phyloP scores from a whole-genome alignment of 2,888 invertebrate genomes.

The Nomada ferruginata region DNA sequence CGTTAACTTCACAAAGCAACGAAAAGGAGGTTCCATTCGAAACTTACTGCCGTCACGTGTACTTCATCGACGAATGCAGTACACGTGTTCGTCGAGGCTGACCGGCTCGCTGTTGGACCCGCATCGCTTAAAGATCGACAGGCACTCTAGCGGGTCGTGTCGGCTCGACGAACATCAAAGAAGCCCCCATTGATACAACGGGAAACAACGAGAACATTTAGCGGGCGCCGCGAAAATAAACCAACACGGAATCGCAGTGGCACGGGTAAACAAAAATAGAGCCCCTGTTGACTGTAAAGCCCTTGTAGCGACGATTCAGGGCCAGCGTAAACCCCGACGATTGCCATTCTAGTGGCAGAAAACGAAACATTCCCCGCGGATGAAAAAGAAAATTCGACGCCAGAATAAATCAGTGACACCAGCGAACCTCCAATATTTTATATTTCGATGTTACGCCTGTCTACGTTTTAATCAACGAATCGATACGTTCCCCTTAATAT shows the following conservation, averaged over 20 bases:
- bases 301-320: background rate
- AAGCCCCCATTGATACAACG: conserved; percentile 40
- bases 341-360: background rate
- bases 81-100: conserved; percentile 65
- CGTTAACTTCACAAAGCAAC: conserved; percentile 61
- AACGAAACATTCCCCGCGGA: no score
- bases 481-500: no score
- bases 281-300: background rate
- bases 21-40: conserved; percentile 35
- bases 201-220: conserved; percentile 51
- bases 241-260: conserved; percentile 27
- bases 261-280: conserved; percentile 43
- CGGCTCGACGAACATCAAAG: conserved; percentile 44
- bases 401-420: no score
- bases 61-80: conserved; percentile 58
- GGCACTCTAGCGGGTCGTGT: conserved; percentile 15
- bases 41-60: conserved; percentile 58
- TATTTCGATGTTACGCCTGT: no score
- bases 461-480: no score
- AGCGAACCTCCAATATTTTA: no score
- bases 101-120: conserved; percentile 32
- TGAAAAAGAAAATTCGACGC: no score
- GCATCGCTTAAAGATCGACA: conserved; percentile 53
- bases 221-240: conserved; percentile 61
- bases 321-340: background rate